These are phyloP conservation scores for Grammomys surdaster DNA, from an alignment of 2,113 vertebrate species.

Conservation along the genomic window DNA sequence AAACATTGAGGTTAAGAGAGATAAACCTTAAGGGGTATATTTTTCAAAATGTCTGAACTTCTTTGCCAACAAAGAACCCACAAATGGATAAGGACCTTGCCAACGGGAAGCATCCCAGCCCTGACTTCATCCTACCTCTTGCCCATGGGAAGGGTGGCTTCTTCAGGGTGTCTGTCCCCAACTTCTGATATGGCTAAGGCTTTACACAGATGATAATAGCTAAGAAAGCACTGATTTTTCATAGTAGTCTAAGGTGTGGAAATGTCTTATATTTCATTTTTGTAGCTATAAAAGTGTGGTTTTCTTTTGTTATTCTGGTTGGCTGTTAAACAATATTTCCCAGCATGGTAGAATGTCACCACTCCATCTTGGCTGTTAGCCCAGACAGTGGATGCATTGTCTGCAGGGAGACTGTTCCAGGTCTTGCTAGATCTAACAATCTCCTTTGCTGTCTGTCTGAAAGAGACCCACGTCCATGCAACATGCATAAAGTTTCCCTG, in stretches of 20 bases:
- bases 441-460: background rate
- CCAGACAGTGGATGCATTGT: background rate
- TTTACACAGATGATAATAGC: background rate
- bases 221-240: background rate
- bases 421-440: background rate
- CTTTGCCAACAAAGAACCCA: constrained; percentile 32
- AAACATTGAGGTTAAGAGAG: constrained; percentile 59
- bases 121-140: background rate
- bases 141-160: background rate
- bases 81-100: background rate
- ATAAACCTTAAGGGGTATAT: constrained; percentile 5
- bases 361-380: background rate
- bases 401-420: background rate
- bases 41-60: background rate
- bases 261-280: background rate
- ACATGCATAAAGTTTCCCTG: background rate
- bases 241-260: background rate
- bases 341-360: background rate
- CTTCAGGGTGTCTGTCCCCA: background rate
- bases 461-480: background rate
- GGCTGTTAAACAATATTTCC: background rate
- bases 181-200: background rate
- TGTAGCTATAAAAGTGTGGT: background rate
- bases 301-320: constrained; percentile 4
- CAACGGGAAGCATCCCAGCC: background rate